phyloP scores from a whole-genome alignment of 2,113 vertebrate species.

The Cyrtonyx montezumae region DNA sequence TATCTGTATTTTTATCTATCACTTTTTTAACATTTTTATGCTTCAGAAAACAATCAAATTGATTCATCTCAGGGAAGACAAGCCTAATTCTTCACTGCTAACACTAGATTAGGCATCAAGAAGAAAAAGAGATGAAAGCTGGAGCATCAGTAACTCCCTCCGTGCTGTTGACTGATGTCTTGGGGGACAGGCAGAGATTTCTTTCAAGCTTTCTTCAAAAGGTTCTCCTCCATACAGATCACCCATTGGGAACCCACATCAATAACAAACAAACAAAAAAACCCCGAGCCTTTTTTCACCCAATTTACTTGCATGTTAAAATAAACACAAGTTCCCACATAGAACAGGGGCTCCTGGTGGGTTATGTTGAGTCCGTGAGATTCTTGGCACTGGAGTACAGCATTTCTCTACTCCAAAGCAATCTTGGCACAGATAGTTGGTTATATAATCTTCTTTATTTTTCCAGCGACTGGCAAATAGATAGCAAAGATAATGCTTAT shows the following conservation, averaged over 20 bases:
- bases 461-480: conserved; percentile 9
- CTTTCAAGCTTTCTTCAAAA: conserved; percentile 61
- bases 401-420: conserved; percentile 31
- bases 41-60: conserved; percentile 39
- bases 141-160: neutral
- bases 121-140: conserved; percentile 22
- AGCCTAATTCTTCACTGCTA: conserved; percentile 11
- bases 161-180: neutral
- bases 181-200: neutral
- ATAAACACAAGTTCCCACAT: neutral
- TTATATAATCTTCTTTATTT: conserved; percentile 23
- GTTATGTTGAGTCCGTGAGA: conserved; percentile 59
- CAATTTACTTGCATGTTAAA: conserved; percentile 41
- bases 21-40: neutral
- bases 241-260: conserved; percentile 16
- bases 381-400: neutral
- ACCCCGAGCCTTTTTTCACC: conserved; percentile 9
- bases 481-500: conserved; percentile 1
- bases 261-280: neutral
- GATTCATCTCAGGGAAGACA: conserved; percentile 2
- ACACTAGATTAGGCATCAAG: neutral
- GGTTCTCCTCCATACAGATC: neutral
- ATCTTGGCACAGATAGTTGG: conserved; percentile 25
- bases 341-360: conserved; percentile 29
- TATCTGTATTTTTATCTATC: neutral